Base-by-base conservation (phyloP, 2,113 vertebrate genomes). In the Recurvirostra avosetta region DNA sequence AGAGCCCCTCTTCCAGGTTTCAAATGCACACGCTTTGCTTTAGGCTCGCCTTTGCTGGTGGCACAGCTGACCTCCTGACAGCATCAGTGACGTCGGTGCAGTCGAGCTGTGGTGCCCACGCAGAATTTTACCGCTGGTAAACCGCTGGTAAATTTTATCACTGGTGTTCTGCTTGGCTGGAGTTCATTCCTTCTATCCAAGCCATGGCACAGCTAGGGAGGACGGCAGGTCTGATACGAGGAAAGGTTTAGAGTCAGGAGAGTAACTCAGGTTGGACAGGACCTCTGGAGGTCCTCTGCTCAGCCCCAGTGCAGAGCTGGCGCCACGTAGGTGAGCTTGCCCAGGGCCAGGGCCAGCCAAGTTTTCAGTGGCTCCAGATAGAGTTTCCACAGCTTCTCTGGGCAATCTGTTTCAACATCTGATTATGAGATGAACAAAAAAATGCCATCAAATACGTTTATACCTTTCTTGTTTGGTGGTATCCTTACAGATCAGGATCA, bases 321-420 rank as follows among this genome's bases (percentile, higher is more conserved):
- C 77, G 76, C 63, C 1, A 0, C 0, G 0, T 3, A 53, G 23
- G 53, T 83, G 45, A 83, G 23, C 43, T 86, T 56, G 43, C 30
- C 27, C 62, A 30, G 40, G 61, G 38, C 41, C 21, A 55, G 47
- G 38, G 36, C 26, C 45, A 84, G 63, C 25, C 34, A 52, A 34
- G 47, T 52, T 81, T 70, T 45, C 29, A 52, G 1, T 41, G 11
- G 58, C 49, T 86, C 20, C 34, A 47, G 58, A 19, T 2, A 45
- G 53, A 65, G 34, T 76, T 87, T 30, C 36, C 55, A 53, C 40
- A 91, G 29, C 13, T 76, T 80, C 52, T 84, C 49, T 62, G 40
- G 49, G 63, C 34, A 81, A 34, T 65, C 32, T 63, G 16, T 83
- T 94, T 27, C 56, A 72, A 49, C 56, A 71, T 34, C 41, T 2